Base-by-base conservation (phyloP, 2,797 vertebrate genomes). In the Allobates femoralis region DNA sequence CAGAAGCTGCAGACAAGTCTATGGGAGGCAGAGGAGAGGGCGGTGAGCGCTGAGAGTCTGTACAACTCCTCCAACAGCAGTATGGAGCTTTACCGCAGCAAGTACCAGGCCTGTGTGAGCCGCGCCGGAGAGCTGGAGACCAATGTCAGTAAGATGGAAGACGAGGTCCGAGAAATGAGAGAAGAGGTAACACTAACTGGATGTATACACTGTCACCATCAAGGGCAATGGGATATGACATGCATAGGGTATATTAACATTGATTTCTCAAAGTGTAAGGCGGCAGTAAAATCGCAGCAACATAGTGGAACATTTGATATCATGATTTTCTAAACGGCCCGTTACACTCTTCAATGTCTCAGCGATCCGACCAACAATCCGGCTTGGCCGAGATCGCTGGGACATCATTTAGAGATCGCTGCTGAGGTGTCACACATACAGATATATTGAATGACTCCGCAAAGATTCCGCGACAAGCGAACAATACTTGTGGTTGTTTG, bases 81-180 rank as follows among this genome's bases (percentile, higher is more conserved):
- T 50, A 90, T 93, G 83, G 93, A 92, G 81, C 90, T 94, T 55
- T 92, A 92, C 89, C 91, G 91, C 88, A 91, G 93, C 89, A 95
- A 94, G 90, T 94, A 93, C 85, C 90, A 92, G 89, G 88, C 91
- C n/a, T 92, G 90, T 41, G 81, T 95, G 81, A 90, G 85, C 89
- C 92, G 93, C 74, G 89, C 92, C 0, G 85, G 92, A 56, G 90
- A 94, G 82, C 92, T 94, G 84, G 93, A 95, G 85, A 89, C 88
- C 62, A 89, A 87, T 81, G 86, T 91, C 83, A 92, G 92, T 81
- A 87, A 90, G 53, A 37, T 91, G 83, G 91, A 94, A 64, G 90
- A 91, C 11, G 93, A 95, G 6, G 90, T 92, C 81, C 92, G 86
- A 5, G 92, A 92, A n/a, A 78, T 92, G 75, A 89, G 90, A 41